Percentiles rank a stretch among this genome's conserved stretches.
Evolutionary conservation across 2,888 invertebrate genomes (phyloP).

Genomic region (Tanytarsus gracilentus): DNA sequence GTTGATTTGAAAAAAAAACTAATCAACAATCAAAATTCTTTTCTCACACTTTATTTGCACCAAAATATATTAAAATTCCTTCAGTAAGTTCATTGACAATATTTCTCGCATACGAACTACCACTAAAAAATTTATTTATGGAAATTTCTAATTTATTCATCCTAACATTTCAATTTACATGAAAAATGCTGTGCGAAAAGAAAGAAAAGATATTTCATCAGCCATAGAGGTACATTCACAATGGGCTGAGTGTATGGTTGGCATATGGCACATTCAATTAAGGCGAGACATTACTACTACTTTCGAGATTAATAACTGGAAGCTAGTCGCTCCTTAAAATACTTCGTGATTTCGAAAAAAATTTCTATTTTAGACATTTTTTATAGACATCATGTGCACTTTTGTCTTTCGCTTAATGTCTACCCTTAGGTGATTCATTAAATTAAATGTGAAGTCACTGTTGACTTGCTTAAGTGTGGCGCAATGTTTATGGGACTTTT

Average conservation of each 20-base stretch:
- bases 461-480: background rate
- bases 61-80: background rate
- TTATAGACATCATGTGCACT: background rate
- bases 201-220: too few species aligned
- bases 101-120: background rate
- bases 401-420: background rate
- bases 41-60: constrained; percentile 1
- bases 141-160: constrained; percentile 10
- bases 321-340: constrained; percentile 19
- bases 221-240: too few species aligned
- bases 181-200: too few species aligned
- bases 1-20: too few species aligned
- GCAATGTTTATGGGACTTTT: too few species aligned
- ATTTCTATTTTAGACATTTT: background rate
- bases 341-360: background rate
- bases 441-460: background rate
- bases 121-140: background rate
- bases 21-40: too few species aligned
- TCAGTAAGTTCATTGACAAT: background rate
- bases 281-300: background rate
- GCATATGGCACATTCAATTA: constrained; percentile 19
- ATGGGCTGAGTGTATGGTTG: background rate
- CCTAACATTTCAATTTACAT: constrained; percentile 9
- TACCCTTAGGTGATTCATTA: constrained; percentile 14
- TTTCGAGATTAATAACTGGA: constrained; percentile 15